Evolutionary conservation across 2,797 vertebrate genomes (phyloP).

Genomic region (Typhlichthys subterraneus): DNA sequence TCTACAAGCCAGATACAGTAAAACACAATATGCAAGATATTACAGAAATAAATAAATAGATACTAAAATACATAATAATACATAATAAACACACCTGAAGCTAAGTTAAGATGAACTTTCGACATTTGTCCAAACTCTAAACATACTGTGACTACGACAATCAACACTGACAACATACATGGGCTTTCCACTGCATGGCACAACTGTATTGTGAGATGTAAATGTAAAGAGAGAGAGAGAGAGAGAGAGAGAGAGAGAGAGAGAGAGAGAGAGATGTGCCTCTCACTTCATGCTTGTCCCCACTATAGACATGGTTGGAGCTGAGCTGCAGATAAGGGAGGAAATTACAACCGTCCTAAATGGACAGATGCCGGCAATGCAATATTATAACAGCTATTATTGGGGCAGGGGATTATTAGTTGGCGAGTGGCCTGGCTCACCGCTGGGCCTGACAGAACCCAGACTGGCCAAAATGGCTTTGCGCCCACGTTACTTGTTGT

Average conservation of each 20-base stretch:
- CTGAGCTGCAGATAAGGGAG: conserved; percentile 50
- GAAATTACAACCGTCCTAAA: conserved; percentile 62
- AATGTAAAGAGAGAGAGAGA: not conserved
- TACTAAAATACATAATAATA: too few species aligned
- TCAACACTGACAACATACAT: too few species aligned
- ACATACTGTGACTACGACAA: too few species aligned
- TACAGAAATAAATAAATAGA: too few species aligned
- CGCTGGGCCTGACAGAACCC: not conserved
- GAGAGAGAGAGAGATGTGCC: conserved; percentile 34
- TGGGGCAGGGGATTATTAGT: conserved; percentile 67
- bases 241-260: conserved; percentile 1
- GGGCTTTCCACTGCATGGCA: too few species aligned
- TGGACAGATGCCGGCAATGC: conserved; percentile 51
- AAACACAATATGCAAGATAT: too few species aligned
- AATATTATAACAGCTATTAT: conserved; percentile 65
- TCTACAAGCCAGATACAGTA: too few species aligned
- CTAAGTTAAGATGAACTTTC: too few species aligned
- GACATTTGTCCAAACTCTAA: too few species aligned
- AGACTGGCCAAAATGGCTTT: too few species aligned
- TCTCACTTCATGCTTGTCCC: conserved; percentile 50
- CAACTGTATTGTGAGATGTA: not conserved
- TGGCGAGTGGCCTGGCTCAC: conserved; percentile 53
- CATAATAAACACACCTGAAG: too few species aligned
- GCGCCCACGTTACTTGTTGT: too few species aligned
- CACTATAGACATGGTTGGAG: conserved; percentile 29